A percentile compares a stretch with the other conserved stretches of the same genome.
Conservation (phyloP, 2,888 invertebrate species). For the Ptilodon capucinus region DNA sequence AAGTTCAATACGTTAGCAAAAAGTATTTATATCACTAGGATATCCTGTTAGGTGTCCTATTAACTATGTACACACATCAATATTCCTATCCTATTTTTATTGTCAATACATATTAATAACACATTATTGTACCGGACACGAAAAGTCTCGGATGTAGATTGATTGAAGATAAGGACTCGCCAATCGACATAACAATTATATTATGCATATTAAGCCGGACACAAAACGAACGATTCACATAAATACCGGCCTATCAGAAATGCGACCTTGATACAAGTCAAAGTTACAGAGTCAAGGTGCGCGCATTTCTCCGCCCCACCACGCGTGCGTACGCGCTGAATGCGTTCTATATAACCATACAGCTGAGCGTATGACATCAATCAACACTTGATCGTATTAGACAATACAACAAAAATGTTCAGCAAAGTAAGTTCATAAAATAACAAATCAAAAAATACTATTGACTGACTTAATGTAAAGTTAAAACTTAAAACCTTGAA, state of each 20-base stretch:
- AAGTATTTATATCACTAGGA: neutral
- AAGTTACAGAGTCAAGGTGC: constrained; percentile 59
- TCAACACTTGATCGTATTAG: constrained; percentile 43
- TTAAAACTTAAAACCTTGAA: too few species aligned
- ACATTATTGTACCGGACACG: neutral
- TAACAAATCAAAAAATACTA: neutral
- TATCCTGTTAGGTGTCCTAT: neutral
- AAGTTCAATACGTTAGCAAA: too few species aligned
- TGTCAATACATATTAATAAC: neutral
- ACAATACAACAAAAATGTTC: constrained; percentile 57
- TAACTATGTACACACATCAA: too few species aligned
- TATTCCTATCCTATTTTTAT: neutral
- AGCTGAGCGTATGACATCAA: constrained; percentile 48
- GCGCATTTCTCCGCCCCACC: constrained; percentile 65
- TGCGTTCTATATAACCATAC: constrained; percentile 66
- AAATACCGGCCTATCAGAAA: constrained; percentile 20
- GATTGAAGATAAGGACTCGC: neutral
- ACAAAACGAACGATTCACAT: constrained; percentile 12
- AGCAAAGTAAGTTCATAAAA: constrained; percentile 51
- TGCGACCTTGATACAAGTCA: constrained; percentile 55
- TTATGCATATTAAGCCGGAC: constrained; percentile 25
- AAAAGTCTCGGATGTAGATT: neutral
- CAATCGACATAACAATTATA: constrained; percentile 13
- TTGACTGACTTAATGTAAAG: too few species aligned
- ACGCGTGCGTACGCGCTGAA: constrained; percentile 27